Percentiles rank a stretch among this genome's conserved stretches.
These are phyloP conservation scores for Miltochrista miniata DNA, from an alignment of 2,888 invertebrate species.

Conservation along the genomic window DNA sequence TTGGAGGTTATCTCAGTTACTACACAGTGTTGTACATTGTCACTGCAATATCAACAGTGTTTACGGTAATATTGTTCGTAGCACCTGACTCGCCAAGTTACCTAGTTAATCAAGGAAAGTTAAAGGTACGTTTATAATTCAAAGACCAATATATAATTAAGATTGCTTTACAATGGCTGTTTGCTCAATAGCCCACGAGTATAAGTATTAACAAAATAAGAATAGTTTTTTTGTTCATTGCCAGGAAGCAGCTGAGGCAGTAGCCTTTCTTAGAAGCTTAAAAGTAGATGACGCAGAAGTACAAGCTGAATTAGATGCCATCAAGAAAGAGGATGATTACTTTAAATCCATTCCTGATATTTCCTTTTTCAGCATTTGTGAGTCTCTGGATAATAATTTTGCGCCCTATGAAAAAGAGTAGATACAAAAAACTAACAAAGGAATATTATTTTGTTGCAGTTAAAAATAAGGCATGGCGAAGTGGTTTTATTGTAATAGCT, in stretches of 20 bases:
- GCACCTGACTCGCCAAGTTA: conserved; percentile 67
- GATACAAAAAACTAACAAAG: neutral
- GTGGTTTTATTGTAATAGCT: conserved; percentile 40
- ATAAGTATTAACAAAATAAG: no score
- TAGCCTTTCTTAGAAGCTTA: conserved; percentile 56
- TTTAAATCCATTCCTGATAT: conserved; percentile 56
- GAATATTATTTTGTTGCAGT: conserved; percentile 33
- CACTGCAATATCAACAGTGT: conserved; percentile 44
- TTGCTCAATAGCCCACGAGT: no score
- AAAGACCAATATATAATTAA: no score
- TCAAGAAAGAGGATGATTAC: conserved; percentile 50
- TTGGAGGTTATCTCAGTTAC: conserved; percentile 58
- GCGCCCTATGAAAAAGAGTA: neutral
- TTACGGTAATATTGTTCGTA: conserved; percentile 42
- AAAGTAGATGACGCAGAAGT: conserved; percentile 47
- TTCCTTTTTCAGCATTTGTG: conserved; percentile 53
- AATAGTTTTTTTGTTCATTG: conserved; percentile 17
- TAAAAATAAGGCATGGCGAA: conserved; percentile 49
- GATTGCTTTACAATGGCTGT: no score
- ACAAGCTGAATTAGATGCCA: conserved; percentile 46
- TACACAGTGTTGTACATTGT: conserved; percentile 48
- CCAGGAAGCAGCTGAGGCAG: conserved; percentile 51
- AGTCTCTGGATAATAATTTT: conserved; percentile 27
- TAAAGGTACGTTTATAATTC: conserved; percentile 48
- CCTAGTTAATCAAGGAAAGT: conserved; percentile 53